These are phyloP conservation scores for Sinocyclocheilus grahami DNA, from an alignment of 2,113 vertebrate species.

Conservation along the genomic window DNA sequence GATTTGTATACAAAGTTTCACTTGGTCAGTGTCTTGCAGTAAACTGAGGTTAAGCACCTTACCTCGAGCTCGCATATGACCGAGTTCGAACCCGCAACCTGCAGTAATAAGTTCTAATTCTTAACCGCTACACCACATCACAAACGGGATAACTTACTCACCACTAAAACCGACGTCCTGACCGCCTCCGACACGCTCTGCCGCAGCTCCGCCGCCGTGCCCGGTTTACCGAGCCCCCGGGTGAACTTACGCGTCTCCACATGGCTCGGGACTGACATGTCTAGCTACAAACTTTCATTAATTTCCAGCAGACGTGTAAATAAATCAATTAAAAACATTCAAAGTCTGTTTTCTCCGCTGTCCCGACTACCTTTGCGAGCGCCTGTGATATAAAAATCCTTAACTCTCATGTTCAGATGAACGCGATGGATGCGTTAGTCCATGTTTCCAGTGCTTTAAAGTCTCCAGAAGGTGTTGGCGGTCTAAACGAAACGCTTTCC, in stretches of 20 bases:
- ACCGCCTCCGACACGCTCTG: constrained; percentile 97
- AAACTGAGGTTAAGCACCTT: neutral
- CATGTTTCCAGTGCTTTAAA: neutral
- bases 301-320: constrained; percentile 37
- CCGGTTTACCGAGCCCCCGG: constrained; percentile 89
- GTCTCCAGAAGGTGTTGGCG: constrained; percentile 8
- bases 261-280: constrained; percentile 69
- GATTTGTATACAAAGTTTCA: neutral
- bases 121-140: too few relatives aligned
- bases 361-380: constrained; percentile 31
- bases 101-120: neutral
- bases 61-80: neutral
- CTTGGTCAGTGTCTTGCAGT: neutral
- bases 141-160: constrained; percentile 71
- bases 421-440: neutral
- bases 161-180: constrained; percentile 89
- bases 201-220: constrained; percentile 93
- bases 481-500: constrained; percentile 49
- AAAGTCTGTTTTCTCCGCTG: constrained; percentile 21
- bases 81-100: neutral
- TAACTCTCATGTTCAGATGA: neutral
- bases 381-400: neutral
- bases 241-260: constrained; percentile 95
- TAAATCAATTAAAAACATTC: neutral
- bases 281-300: constrained; percentile 49